phyloP scores from a whole-genome alignment of 37 sponge, comb jelly and placozoan species.

The Dysidea cf. avara region DNA sequence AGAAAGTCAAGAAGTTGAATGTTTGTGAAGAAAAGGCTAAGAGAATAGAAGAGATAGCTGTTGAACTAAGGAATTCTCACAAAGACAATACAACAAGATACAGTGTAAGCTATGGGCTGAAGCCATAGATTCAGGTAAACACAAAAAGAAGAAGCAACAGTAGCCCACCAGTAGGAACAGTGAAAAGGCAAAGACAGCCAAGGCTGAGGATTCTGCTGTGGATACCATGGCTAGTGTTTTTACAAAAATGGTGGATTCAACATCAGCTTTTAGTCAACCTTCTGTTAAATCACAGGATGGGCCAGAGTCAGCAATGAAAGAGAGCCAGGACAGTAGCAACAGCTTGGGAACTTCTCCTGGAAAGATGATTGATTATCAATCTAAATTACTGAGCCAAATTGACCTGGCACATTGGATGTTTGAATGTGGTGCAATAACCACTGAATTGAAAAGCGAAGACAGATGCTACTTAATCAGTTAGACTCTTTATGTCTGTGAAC shows the following conservation, averaged over 20 bases:
- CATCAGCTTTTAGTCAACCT: constrained; percentile 13
- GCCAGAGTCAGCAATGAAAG: not conserved
- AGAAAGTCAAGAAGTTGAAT: too few species aligned
- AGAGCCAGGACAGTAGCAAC: too few species aligned
- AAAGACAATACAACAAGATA: constrained; percentile 28
- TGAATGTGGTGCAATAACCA: constrained; percentile 18
- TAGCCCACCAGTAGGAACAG: constrained; percentile 8
- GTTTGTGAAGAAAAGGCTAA: too few species aligned
- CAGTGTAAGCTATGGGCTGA: constrained; percentile 39
- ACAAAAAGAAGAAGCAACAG: too few species aligned
- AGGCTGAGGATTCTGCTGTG: not conserved
- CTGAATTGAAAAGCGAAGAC: constrained; percentile 5
- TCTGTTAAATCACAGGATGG: too few species aligned
- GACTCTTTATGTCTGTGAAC: too few species aligned
- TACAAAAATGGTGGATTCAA: constrained; percentile 27
- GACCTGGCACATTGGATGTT: constrained; percentile 20
- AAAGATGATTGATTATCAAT: constrained; percentile 26
- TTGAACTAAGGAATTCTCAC: too few species aligned
- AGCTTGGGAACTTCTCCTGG: constrained; percentile 22
- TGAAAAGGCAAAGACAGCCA: not conserved
- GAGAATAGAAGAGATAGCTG: too few species aligned
- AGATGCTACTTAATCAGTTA: constrained; percentile 16
- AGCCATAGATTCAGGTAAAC: constrained; percentile 12
- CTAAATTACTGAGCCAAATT: constrained; percentile 16
- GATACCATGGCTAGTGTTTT: constrained; percentile 22